Base-by-base conservation (phyloP, 1,140 invertebrate genomes). In the Saxidomus purpurata region DNA sequence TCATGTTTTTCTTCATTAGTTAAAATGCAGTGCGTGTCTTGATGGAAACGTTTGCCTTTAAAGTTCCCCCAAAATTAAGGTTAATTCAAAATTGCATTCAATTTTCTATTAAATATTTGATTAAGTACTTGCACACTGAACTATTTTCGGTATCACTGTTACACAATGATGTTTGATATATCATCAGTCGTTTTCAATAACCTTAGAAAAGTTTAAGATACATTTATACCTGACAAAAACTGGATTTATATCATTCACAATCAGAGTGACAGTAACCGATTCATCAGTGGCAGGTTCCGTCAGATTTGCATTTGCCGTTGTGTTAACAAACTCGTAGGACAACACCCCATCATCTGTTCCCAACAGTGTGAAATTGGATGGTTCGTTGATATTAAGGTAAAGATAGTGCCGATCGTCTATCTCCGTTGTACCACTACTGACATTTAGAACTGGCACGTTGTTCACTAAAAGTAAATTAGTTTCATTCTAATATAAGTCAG, bases 311-410 rank as follows among this genome's bases (percentile, higher is more conserved):
- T 28, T 34, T 17, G 55, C 52, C 13, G 55, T 67, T 17, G 25
- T 63, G 22, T 82, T 47, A 0, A 47, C 61, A 40, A 82, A 47
- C n/a, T 63, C 49, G 55, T 82, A 82, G 2, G 55, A 34, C 36
- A 82, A 25, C 0, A 11, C 25, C 0, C 80, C 80, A 43, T 82
- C 59, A n/a, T 82, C 80, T 6, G 25, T 82, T 13, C 55, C 80
- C 2, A 43, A 9, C 3, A 82, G 34, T 15, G 80, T 63, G 52
- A 82, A 67, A 31, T 0, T 63, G n/a, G 55, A 28, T 25, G 43
- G 22, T 25, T 40, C 55, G n/a, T 47, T 67, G 1, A 63, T 0
- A 38, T 31, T 63, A 0, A 28, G 1, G 25, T 67, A 40, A 2
- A 82, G 34, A 22, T 43, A 28, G 19, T 82, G 25, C 22, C n/a